These are phyloP conservation scores for Meta bourneti DNA, from an alignment of 2,888 invertebrate genomes.

Conservation along the genomic window DNA sequence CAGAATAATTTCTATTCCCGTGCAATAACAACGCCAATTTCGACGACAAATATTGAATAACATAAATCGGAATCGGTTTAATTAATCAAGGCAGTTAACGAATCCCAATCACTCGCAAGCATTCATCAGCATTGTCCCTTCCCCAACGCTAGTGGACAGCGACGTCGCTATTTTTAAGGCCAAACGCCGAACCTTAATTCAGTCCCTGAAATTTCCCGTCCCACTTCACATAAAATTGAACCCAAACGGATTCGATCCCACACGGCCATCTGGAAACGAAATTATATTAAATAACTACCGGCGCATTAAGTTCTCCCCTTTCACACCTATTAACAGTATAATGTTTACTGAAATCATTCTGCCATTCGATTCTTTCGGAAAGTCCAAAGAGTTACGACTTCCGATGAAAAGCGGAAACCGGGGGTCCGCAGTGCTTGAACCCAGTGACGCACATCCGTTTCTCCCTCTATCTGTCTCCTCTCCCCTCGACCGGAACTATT, in stretches of 20 bases:
- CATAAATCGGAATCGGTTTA: too few relatives aligned
- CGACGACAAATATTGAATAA: too few relatives aligned
- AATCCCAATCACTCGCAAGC: too few relatives aligned
- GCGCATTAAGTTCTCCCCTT: conserved; percentile 29
- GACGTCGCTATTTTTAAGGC: too few relatives aligned
- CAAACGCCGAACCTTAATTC: too few relatives aligned
- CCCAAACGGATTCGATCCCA: not conserved
- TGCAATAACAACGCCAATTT: too few relatives aligned
- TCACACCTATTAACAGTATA: conserved; percentile 44
- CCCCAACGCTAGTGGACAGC: too few relatives aligned
- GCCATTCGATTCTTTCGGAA: conserved; percentile 66
- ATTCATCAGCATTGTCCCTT: too few relatives aligned
- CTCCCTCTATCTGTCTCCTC: conserved; percentile 33
- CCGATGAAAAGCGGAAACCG: conserved; percentile 64
- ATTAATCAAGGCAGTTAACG: too few relatives aligned
- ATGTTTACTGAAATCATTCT: conserved; percentile 63
- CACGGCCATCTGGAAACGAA: not conserved
- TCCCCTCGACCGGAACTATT: conserved; percentile 67
- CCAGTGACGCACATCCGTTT: conserved; percentile 67
- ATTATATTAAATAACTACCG: conserved; percentile 1
- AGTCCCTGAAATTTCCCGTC: not conserved
- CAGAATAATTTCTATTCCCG: too few relatives aligned
- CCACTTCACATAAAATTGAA: not conserved
- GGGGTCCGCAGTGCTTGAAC: conserved; percentile 57
- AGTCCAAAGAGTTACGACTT: conserved; percentile 68